A percentile compares a stretch with the other conserved stretches of the same genome.
Conservation (phyloP, 2,888 invertebrate species). For the Sinohyriopsis cumingii region DNA sequence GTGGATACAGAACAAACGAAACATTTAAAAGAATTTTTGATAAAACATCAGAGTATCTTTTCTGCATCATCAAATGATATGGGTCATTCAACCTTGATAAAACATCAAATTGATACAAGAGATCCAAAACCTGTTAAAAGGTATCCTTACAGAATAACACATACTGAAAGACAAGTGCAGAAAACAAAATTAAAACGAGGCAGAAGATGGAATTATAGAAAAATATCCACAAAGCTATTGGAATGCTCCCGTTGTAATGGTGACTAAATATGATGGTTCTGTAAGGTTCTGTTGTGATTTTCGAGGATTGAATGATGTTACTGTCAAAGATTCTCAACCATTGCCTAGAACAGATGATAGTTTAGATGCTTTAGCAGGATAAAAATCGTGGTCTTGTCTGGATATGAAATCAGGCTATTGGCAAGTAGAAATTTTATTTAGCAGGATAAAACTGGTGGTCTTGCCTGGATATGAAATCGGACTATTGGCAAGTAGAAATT, state of each 20-base stretch:
- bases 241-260: slow-evolving; percentile 18
- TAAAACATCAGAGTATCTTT: slow-evolving; percentile 19
- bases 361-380: slow-evolving; percentile 12
- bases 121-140: slow-evolving; percentile 15
- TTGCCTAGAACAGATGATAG: slow-evolving; percentile 24
- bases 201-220: slow-evolving; percentile 23
- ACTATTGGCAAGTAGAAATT: slow-evolving; percentile 26
- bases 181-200: slow-evolving; percentile 19
- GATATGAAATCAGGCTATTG: slow-evolving; percentile 21
- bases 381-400: slow-evolving; percentile 22
- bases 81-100: too few species aligned
- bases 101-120: slow-evolving; percentile 22
- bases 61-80: too few species aligned
- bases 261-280: slow-evolving; percentile 18
- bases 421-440: slow-evolving; percentile 26
- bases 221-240: slow-evolving; percentile 16
- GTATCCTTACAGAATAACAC: slow-evolving; percentile 19
- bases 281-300: slow-evolving; percentile 23
- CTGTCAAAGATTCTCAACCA: slow-evolving; percentile 24
- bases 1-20: too few species aligned
- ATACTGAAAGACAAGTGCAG: slow-evolving; percentile 23
- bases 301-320: slow-evolving; percentile 21
- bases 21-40: background rate
- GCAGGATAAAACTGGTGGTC: slow-evolving; percentile 27
- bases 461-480: slow-evolving; percentile 16